Evolutionary conservation across 2,113 vertebrate species (phyloP), one percentile per base, ranked within the genome.

Genomic region (Corydoras sp.): DNA sequence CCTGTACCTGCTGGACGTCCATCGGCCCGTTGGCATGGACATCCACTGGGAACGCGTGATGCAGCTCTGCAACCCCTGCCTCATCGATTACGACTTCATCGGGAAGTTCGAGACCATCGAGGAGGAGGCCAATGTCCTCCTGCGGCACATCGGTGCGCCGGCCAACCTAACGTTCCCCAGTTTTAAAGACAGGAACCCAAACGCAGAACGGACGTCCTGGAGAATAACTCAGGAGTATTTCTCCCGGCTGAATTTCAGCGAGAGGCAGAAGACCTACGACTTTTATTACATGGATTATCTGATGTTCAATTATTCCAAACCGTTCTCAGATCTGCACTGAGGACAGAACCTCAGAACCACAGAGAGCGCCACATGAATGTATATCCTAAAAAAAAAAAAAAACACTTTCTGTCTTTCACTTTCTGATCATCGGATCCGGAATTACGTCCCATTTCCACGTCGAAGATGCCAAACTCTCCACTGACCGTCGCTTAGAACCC

Each of bases 231-330:
- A 43, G 50, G 49, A 72, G 56, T 96, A 95, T 86, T 99, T 98
- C 82, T 86, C 85, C 54, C 90, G 91, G 81, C 90, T 99, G 84
- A 94, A 89, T 78, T 92, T 92, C 10, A 94, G 94, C 71, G 97
- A 97, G 85, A 94, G 95, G 89, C 92, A 89, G 72, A 93, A 91
- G 81, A 92, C 95, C 50, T 97, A 92, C 77, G 93, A 95, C 82
- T 92, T 99, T 74, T 99, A 95, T 79, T 91, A 90, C 77, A 96
- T 98, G 94, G 97, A 99, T 87, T 99, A 95, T 77, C 86, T 96
- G 79, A 92, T 99, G 63, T 98, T 98, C 77, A 98, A 98, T 83
- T 98, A 99, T 84, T 93, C 94, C 0, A 84, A 85, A 9, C 96
- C 97, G 9, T 76, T 79, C 35, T n/a, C 63, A 32, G 77, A 79